Conservation (phyloP, 2,888 invertebrate genomes). For the Ypsolopha sequella region DNA sequence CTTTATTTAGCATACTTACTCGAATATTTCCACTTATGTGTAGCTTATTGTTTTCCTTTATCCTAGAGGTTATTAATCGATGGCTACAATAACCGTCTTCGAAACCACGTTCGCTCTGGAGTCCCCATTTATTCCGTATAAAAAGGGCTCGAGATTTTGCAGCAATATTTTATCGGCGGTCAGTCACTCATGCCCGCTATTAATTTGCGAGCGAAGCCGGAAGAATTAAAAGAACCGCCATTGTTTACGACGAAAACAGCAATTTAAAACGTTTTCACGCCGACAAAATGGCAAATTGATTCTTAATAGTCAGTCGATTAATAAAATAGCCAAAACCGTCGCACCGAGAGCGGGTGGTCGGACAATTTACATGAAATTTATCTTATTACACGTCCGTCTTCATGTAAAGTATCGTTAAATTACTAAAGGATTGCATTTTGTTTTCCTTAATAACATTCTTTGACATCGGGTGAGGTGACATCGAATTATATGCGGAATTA, state of each 20-base stretch:
- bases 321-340: constrained; percentile 43
- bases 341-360: constrained; percentile 15
- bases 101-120: too few relatives aligned
- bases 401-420: constrained; percentile 13
- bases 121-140: neutral
- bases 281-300: constrained; percentile 44
- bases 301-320: constrained; percentile 51
- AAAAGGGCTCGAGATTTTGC: neutral
- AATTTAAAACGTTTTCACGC: constrained; percentile 20
- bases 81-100: too few relatives aligned
- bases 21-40: neutral
- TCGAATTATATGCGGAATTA: neutral
- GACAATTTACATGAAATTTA: constrained; percentile 47
- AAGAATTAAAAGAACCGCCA: constrained; percentile 21
- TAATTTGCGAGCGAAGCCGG: constrained; percentile 15
- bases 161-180: neutral
- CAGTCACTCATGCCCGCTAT: constrained; percentile 5
- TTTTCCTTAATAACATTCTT: constrained; percentile 3
- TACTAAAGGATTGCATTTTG: constrained; percentile 8
- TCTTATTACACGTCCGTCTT: constrained; percentile 22
- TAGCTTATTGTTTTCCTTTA: too few relatives aligned
- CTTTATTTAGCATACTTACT: neutral
- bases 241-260: constrained; percentile 21
- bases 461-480: neutral
- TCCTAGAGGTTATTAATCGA: too few relatives aligned